These are phyloP conservation scores for Apodemia duryi DNA, from an alignment of 2,888 invertebrate genomes.

Conservation along the genomic window DNA sequence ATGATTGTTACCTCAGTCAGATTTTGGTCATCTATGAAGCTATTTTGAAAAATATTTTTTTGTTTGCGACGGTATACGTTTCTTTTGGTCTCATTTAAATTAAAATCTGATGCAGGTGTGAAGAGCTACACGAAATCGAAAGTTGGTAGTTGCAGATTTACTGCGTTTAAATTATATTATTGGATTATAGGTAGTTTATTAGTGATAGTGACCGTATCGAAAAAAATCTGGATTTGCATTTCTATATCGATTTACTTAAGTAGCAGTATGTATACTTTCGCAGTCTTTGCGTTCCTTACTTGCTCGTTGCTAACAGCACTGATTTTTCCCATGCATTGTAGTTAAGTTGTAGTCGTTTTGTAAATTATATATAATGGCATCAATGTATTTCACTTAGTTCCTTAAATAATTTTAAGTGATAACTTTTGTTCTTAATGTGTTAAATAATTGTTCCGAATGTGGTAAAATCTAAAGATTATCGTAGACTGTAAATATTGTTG, in stretches of 20 bases:
- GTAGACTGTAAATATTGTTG: slow-evolving; percentile 1
- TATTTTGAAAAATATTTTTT: too few species aligned
- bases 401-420: slow-evolving; percentile 4
- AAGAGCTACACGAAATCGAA: too few species aligned
- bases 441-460: not conserved
- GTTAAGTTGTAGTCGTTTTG: slow-evolving; percentile 7
- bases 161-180: too few species aligned
- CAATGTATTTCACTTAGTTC: slow-evolving; percentile 5
- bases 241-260: not conserved
- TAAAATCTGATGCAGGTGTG: too few species aligned
- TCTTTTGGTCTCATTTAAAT: too few species aligned
- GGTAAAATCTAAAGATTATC: not conserved
- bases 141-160: too few species aligned
- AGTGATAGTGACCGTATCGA: not conserved
- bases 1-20: too few species aligned
- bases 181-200: too few species aligned
- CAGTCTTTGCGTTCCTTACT: not conserved
- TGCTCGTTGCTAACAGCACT: not conserved
- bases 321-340: not conserved
- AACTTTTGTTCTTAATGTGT: not conserved
- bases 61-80: too few species aligned
- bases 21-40: too few species aligned
- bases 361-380: not conserved
- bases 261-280: not conserved
- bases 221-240: not conserved